Percentiles rank a stretch among this genome's conserved stretches.
Conservation (phyloP, 1,140 invertebrate species). For the Drosophila azteca region DNA sequence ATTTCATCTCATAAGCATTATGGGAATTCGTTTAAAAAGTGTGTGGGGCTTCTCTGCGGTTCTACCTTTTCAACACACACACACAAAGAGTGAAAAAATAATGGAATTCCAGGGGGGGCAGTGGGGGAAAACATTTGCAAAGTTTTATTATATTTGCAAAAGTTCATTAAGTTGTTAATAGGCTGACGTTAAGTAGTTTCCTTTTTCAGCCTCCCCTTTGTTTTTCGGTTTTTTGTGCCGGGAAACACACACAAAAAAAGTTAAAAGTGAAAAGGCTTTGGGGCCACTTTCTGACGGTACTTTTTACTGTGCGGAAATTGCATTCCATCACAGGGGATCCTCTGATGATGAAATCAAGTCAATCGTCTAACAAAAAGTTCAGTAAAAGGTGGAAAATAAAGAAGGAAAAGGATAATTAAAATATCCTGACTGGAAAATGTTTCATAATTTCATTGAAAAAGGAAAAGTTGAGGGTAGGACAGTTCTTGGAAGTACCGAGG, state of each 20-base stretch:
- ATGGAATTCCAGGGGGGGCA: no score
- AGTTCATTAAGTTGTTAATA: slow-evolving; percentile 61
- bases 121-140: slow-evolving; percentile 13
- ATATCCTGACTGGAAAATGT: no score
- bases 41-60: slow-evolving; percentile 20
- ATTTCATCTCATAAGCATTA: slow-evolving; percentile 42
- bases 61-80: not conserved
- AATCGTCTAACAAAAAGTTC: no score
- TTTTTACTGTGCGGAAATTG: not conserved
- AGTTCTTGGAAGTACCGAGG: no score
- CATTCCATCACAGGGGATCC: no score
- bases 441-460: no score
- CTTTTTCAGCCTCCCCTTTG: not conserved
- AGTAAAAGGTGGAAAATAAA: no score
- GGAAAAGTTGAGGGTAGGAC: no score
- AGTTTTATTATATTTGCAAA: slow-evolving; percentile 28
- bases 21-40: slow-evolving; percentile 36
- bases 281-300: not conserved
- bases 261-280: slow-evolving; percentile 7
- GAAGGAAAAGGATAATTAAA: no score
- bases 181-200: slow-evolving; percentile 48
- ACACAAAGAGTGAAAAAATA: no score
- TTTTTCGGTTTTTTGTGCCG: not conserved
- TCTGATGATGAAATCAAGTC: no score
- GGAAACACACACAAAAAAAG: not conserved